Percentiles rank a stretch among this genome's conserved stretches.
Evolutionary conservation across 2,888 invertebrate species (phyloP).

Genomic region (Agrochola lychnidis): DNA sequence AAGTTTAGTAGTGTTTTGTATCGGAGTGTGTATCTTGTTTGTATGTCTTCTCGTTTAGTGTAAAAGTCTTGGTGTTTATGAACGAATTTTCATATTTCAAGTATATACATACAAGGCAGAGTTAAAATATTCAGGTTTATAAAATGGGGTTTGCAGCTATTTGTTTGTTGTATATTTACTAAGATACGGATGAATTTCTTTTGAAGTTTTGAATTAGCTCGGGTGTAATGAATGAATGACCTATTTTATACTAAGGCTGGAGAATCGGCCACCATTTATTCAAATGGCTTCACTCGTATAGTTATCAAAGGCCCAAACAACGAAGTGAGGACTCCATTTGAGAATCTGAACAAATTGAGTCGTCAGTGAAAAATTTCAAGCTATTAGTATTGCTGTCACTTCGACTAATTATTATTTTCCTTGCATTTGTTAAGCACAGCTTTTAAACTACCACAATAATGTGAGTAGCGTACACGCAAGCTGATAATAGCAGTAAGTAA

Average conservation of each 20-base stretch:
- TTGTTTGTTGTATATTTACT: too few relatives aligned
- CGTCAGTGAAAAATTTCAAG: conserved; percentile 23
- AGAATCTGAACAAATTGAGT: conserved; percentile 51
- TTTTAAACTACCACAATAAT: background rate
- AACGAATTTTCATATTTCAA: too few relatives aligned
- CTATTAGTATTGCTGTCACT: conserved; percentile 13
- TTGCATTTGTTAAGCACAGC: conserved; percentile 19
- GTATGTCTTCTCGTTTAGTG: too few relatives aligned
- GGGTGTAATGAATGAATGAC: conserved; percentile 61
- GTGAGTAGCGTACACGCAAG: conserved; percentile 20
- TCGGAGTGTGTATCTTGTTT: too few relatives aligned
- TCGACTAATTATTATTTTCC: conserved; percentile 31
- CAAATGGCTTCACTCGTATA: conserved; percentile 57
- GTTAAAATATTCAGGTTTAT: too few relatives aligned
- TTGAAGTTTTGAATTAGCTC: conserved; percentile 19
- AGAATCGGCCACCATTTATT: conserved; percentile 61
- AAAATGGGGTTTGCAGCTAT: too few relatives aligned
- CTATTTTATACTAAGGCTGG: conserved; percentile 59
- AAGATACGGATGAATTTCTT: too few relatives aligned
- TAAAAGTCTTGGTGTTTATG: too few relatives aligned
- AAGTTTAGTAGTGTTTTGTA: too few relatives aligned
- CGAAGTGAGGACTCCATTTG: conserved; percentile 40
- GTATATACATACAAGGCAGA: too few relatives aligned
- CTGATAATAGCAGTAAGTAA: conserved; percentile 20
- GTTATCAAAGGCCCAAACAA: conserved; percentile 56